Evolutionary conservation across 1,140 invertebrate species (phyloP).

Genomic region (Halictus rubicundus): DNA sequence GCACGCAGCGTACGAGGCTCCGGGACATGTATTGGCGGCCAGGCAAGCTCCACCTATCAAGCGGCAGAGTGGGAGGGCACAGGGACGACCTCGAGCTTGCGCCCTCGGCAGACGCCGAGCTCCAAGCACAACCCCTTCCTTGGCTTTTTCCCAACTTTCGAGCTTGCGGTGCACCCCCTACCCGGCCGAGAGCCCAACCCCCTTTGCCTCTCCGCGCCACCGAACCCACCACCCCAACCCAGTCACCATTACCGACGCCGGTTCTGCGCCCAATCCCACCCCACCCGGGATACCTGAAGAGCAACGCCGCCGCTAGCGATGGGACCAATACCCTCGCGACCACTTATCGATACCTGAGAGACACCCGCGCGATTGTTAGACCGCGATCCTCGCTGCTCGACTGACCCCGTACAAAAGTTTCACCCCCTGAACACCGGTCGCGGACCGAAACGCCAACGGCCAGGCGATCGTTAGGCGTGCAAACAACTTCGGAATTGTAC

Average conservation of each 20-base stretch:
- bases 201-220: background rate
- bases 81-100: slow-evolving; percentile 72
- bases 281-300: slow-evolving; percentile 32
- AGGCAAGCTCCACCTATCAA: slow-evolving; percentile 77
- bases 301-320: slow-evolving; percentile 28
- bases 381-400: no score
- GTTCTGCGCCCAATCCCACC: slow-evolving; percentile 35
- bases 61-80: slow-evolving; percentile 71
- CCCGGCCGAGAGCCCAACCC: slow-evolving; percentile 18
- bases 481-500: no score
- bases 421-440: no score
- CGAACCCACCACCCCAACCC: slow-evolving; percentile 38
- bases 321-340: slow-evolving; percentile 36
- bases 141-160: slow-evolving; percentile 76
- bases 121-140: slow-evolving; percentile 74
- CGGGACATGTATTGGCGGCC: slow-evolving; percentile 76
- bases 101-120: slow-evolving; percentile 59
- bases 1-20: slow-evolving; percentile 43
- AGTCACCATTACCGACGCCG: slow-evolving; percentile 58
- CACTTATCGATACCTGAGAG: slow-evolving; percentile 21
- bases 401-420: background rate
- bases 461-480: no score
- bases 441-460: no score
- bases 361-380: slow-evolving; percentile 17
- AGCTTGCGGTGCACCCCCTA: slow-evolving; percentile 68